phyloP scores from a whole-genome alignment of 2,113 vertebrate species.

The Acanthisitta chloris region DNA sequence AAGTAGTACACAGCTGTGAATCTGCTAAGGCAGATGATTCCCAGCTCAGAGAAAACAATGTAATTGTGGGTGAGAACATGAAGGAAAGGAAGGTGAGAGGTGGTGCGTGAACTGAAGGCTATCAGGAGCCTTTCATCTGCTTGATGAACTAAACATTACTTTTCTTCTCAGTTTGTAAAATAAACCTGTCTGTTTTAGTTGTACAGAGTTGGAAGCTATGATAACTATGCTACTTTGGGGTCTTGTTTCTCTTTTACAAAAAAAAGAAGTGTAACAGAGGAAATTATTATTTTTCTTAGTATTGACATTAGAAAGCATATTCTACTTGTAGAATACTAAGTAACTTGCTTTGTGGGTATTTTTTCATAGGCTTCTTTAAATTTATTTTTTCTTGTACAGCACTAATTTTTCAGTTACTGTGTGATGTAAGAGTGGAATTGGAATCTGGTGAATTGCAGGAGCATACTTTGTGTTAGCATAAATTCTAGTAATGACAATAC shows the following conservation, averaged over 20 bases:
- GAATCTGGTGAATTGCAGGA: neutral
- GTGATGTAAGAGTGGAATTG: neutral
- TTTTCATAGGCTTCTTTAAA: neutral
- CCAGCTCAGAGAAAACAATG: neutral
- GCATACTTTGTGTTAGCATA: neutral
- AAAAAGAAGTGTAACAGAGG: neutral
- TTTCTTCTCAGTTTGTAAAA: neutral
- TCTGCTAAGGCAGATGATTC: neutral
- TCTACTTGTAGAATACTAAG: neutral
- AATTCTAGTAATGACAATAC: neutral
- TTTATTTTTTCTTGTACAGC: neutral
- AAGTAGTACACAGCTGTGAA: neutral
- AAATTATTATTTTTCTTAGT: neutral
- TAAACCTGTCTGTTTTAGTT: neutral
- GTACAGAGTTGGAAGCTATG: neutral
- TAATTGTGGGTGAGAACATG: neutral
- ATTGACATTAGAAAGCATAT: neutral
- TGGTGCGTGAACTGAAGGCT: neutral
- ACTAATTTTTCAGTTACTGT: neutral
- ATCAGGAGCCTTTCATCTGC: neutral
- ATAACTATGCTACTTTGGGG: neutral
- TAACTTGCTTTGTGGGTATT: neutral
- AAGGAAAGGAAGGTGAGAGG: neutral
- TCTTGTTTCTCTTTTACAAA: neutral
- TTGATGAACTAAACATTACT: neutral